Conservation (phyloP, 2,888 invertebrate genomes). For the Drosophila ezoana region DNA sequence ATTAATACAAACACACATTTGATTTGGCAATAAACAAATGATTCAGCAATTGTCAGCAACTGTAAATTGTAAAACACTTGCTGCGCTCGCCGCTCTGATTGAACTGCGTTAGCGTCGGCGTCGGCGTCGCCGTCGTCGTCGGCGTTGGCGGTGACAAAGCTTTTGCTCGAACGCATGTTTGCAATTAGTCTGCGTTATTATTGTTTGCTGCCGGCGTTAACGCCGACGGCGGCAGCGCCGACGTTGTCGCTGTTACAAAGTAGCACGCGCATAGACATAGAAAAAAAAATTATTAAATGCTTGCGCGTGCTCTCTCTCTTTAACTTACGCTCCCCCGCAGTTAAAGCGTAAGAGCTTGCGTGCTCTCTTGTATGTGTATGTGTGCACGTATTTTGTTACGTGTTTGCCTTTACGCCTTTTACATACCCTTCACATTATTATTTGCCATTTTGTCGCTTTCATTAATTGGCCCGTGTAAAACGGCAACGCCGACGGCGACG, state of each 20-base stretch:
- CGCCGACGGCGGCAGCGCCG: constrained; percentile 20
- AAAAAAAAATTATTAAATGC: constrained; percentile 23
- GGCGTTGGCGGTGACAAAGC: constrained; percentile 50
- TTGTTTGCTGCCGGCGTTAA: constrained; percentile 35
- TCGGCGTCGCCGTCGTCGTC: constrained; percentile 11
- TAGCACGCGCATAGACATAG: constrained; percentile 64
- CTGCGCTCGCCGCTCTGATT: constrained; percentile 49
- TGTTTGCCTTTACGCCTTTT: constrained; percentile 62
- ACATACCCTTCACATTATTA: constrained; percentile 66
- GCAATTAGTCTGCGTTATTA: constrained; percentile 75
- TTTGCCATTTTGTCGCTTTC: constrained; percentile 77
- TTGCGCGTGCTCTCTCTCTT: constrained; percentile 15
- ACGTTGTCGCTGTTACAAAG: constrained; percentile 51
- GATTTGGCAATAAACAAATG: constrained; percentile 79
- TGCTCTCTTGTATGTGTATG: constrained; percentile 1
- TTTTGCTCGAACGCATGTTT: constrained; percentile 70
- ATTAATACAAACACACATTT: constrained; percentile 76
- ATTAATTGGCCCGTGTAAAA: constrained; percentile 74
- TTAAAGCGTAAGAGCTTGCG: constrained; percentile 1
- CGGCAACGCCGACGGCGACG: constrained; percentile 25
- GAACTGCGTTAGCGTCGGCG: constrained; percentile 41
- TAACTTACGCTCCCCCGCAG: constrained; percentile 11
- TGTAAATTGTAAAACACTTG: constrained; percentile 77
- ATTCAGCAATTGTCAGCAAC: constrained; percentile 75
- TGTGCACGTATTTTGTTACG: constrained; percentile 35